Evolutionary conservation across 2,888 invertebrate species (phyloP).

Genomic region (Ectropis crepuscularia): DNA sequence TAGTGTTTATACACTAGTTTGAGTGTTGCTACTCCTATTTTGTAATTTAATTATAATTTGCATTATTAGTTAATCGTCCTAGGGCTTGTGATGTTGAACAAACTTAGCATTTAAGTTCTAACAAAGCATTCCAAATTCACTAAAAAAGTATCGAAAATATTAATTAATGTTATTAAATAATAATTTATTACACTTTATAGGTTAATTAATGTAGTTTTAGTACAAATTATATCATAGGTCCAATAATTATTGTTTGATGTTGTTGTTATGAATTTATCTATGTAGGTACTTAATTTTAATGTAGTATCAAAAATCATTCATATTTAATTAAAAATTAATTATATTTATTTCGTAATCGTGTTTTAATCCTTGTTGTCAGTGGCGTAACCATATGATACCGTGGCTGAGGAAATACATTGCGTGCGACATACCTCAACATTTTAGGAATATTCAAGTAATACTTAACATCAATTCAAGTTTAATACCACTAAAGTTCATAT

Average conservation of each 20-base stretch:
- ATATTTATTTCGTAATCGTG: background rate
- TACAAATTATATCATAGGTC: slow-evolving; percentile 30
- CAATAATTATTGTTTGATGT: slow-evolving; percentile 16
- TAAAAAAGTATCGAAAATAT: slow-evolving; percentile 1
- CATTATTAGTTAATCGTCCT: too few relatives aligned
- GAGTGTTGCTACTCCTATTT: too few relatives aligned
- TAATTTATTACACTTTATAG: slow-evolving; percentile 16
- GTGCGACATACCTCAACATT: too few relatives aligned
- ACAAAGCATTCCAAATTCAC: slow-evolving; percentile 20
- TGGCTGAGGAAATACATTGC: too few relatives aligned
- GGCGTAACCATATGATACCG: too few relatives aligned
- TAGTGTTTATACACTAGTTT: too few relatives aligned
- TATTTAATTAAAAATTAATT: background rate
- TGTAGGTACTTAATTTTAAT: slow-evolving; percentile 34
- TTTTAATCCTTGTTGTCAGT: background rate
- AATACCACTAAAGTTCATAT: too few relatives aligned
- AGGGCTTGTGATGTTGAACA: slow-evolving; percentile 17
- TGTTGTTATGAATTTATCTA: slow-evolving; percentile 22
- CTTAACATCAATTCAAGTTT: too few relatives aligned
- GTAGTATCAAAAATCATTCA: background rate
- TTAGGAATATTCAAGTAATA: too few relatives aligned
- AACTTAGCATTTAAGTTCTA: slow-evolving; percentile 1
- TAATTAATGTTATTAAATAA: slow-evolving; percentile 14
- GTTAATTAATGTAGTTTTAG: slow-evolving; percentile 25
- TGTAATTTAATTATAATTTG: too few relatives aligned